A percentile compares a stretch with the other conserved stretches of the same genome.
Evolutionary conservation across 2,888 invertebrate genomes (phyloP).

Genomic region (Tetanocera ferruginea): DNA sequence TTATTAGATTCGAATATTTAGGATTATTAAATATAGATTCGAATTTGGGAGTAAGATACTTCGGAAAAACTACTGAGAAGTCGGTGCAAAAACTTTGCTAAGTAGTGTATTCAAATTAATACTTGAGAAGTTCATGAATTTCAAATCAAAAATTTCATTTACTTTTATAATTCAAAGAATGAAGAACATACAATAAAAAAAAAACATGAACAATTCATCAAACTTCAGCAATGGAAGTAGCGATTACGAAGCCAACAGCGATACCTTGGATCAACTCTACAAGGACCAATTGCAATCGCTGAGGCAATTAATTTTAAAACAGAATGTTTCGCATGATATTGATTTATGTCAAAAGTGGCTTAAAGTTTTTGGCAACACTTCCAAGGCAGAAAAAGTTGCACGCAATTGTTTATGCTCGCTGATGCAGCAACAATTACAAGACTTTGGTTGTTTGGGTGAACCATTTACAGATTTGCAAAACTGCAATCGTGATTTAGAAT

Average conservation of each 20-base stretch:
- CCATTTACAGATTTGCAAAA: slow-evolving; percentile 57
- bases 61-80: too few relatives aligned
- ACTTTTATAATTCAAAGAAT: background rate
- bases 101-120: too few relatives aligned
- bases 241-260: slow-evolving; percentile 49
- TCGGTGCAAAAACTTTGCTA: too few relatives aligned
- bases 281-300: slow-evolving; percentile 53
- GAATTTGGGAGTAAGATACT: too few relatives aligned
- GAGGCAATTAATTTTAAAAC: slow-evolving; percentile 51
- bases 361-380: slow-evolving; percentile 56
- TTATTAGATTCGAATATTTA: too few relatives aligned
- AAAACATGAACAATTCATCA: slow-evolving; percentile 33
- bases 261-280: slow-evolving; percentile 55
- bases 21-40: too few relatives aligned
- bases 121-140: slow-evolving; percentile 2
- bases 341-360: slow-evolving; percentile 60
- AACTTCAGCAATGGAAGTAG: slow-evolving; percentile 45
- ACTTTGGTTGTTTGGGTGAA: slow-evolving; percentile 46
- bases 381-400: slow-evolving; percentile 55
- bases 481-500: slow-evolving; percentile 51
- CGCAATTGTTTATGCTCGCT: slow-evolving; percentile 61
- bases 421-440: slow-evolving; percentile 58
- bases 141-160: background rate
- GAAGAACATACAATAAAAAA: background rate
- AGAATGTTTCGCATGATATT: slow-evolving; percentile 51